phyloP scores from a whole-genome alignment of 1,140 invertebrate genomes.

The Temnothorax nylanderi region DNA sequence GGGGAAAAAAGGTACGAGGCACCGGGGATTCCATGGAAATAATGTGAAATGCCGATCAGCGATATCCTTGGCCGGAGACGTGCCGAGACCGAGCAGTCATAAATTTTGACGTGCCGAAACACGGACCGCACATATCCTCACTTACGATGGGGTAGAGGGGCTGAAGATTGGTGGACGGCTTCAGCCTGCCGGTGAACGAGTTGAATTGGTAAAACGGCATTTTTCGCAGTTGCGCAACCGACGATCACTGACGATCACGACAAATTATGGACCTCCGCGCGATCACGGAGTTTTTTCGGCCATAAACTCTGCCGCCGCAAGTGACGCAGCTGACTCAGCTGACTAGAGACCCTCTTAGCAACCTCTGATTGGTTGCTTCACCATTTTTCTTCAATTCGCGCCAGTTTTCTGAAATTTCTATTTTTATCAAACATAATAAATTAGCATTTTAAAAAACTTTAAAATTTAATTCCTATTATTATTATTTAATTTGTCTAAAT shows the following conservation, averaged over 20 bases:
- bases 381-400: no score
- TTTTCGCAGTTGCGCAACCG: slow-evolving; percentile 46
- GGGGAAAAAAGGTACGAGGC: not conserved
- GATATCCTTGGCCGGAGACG: not conserved
- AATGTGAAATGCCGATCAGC: not conserved
- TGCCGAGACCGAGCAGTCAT: not conserved
- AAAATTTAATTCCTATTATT: no score
- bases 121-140: not conserved
- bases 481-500: no score
- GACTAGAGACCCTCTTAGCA: no score
- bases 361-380: no score
- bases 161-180: slow-evolving; percentile 48
- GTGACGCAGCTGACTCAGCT: not conserved
- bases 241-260: not conserved
- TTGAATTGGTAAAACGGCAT: slow-evolving; percentile 71
- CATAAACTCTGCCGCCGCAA: not conserved
- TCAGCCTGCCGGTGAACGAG: slow-evolving; percentile 67
- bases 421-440: no score
- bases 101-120: not conserved
- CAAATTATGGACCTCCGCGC: not conserved
- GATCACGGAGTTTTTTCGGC: not conserved
- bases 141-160: slow-evolving; percentile 73
- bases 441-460: no score
- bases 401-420: no score
- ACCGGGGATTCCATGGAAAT: not conserved